Conservation (phyloP, 2,888 invertebrate genomes). For the Cyclophora punctaria region DNA sequence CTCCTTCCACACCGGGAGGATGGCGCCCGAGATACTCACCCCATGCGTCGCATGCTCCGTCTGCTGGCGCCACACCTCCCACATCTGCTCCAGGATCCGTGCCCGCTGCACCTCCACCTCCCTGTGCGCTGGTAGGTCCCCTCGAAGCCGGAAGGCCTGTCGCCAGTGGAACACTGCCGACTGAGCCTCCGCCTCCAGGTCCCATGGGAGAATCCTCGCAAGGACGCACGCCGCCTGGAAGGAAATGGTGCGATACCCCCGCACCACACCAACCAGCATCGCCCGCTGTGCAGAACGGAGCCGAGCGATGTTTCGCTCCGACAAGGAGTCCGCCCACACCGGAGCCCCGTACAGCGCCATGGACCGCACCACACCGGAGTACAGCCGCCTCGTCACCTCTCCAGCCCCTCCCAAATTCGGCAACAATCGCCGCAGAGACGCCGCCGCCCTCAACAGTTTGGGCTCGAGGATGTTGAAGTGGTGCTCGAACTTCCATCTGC, state of each 20-base stretch:
- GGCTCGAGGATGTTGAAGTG: background rate
- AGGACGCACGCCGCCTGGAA: no score
- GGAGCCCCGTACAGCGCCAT: constrained; percentile 1
- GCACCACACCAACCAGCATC: no score
- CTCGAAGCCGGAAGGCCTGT: no score
- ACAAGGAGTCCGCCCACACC: background rate
- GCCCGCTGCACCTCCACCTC: no score
- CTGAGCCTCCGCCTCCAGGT: no score
- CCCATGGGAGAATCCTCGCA: no score
- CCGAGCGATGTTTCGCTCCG: no score
- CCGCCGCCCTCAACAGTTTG: background rate
- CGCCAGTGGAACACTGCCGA: no score
- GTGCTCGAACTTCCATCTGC: background rate
- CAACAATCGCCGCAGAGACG: background rate
- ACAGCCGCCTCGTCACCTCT: background rate
- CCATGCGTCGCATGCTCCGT: background rate
- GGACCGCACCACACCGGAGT: background rate
- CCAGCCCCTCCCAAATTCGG: background rate
- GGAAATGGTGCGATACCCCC: no score
- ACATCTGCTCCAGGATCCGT: no score
- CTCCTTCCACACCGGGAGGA: background rate
- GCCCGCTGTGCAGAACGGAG: no score
- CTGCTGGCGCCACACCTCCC: background rate
- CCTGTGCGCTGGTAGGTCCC: no score
- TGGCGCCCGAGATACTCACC: background rate